Percentiles rank a stretch among this genome's conserved stretches.
Evolutionary conservation across 2,113 vertebrate species (phyloP).

Genomic region (Toxotes jaculatrix): DNA sequence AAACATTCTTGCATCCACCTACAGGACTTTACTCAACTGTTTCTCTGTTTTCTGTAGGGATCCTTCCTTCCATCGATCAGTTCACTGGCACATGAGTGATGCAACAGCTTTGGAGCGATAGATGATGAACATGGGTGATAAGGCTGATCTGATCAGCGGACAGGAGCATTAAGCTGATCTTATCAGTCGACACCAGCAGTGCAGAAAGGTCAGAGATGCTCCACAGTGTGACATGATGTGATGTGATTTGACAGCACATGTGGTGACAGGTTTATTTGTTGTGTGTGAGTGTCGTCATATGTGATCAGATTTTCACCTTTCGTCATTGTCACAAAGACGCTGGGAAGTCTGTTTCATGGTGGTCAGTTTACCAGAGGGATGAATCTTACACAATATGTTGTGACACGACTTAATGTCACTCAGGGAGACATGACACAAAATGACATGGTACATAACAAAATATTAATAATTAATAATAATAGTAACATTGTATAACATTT

Average conservation of each 20-base stretch:
- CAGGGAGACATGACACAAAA: too few species aligned
- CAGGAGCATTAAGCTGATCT: constrained; percentile 8
- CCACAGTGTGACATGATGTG: not conserved
- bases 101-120: not conserved
- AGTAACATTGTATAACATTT: too few species aligned
- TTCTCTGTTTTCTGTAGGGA: constrained; percentile 58
- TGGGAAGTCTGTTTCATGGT: not conserved
- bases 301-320: constrained; percentile 3
- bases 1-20: too few species aligned
- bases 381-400: too few species aligned
- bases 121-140: not conserved
- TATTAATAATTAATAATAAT: too few species aligned
- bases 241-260: constrained; percentile 1
- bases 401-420: not conserved
- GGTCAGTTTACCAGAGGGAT: constrained; percentile 19
- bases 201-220: constrained; percentile 49
- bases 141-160: constrained; percentile 1
- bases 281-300: not conserved
- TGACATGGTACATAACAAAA: too few species aligned
- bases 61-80: constrained; percentile 76
- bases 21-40: not conserved
- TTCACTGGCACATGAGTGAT: constrained; percentile 72
- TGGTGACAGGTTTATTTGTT: not conserved
- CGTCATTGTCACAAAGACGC: not conserved
- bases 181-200: not conserved